Conservation (phyloP, 2,797 vertebrate genomes). For the Micrastur ruficollis region DNA sequence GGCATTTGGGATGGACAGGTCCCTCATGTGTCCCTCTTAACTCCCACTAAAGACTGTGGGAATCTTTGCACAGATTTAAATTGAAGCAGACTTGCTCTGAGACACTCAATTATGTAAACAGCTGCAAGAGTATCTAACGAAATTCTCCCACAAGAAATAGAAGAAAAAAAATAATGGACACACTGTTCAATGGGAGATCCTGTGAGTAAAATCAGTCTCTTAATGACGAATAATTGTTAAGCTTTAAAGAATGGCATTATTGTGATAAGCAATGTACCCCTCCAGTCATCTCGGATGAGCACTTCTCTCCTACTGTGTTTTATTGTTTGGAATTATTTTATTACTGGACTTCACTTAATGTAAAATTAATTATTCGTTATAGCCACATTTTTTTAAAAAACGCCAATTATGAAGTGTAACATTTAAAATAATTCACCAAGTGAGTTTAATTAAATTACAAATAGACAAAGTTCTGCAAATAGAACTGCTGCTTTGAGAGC, state of each 20-base stretch:
- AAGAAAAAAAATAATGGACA: neutral
- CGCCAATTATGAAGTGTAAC: constrained; percentile 10
- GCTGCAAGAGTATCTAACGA: neutral
- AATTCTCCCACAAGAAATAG: neutral
- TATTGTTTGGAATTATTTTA: neutral
- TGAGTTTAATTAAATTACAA: constrained; percentile 41
- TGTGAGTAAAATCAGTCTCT: neutral
- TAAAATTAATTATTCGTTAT: constrained; percentile 11
- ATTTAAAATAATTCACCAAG: constrained; percentile 47
- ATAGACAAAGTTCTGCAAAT: constrained; percentile 17
- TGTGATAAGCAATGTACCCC: neutral
- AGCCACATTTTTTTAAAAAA: no score
- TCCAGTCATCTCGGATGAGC: neutral
- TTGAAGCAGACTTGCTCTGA: neutral
- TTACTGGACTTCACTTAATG: neutral
- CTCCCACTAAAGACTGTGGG: neutral
- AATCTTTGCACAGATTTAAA: neutral
- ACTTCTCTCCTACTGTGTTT: neutral
- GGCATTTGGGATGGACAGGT: neutral
- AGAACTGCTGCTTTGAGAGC: neutral
- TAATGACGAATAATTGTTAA: neutral
- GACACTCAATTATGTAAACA: neutral
- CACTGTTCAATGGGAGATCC: neutral
- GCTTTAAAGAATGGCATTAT: neutral
- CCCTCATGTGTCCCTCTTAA: neutral